Base-by-base conservation (phyloP, 2,888 invertebrate species). In the Tenthredo mesomela region DNA sequence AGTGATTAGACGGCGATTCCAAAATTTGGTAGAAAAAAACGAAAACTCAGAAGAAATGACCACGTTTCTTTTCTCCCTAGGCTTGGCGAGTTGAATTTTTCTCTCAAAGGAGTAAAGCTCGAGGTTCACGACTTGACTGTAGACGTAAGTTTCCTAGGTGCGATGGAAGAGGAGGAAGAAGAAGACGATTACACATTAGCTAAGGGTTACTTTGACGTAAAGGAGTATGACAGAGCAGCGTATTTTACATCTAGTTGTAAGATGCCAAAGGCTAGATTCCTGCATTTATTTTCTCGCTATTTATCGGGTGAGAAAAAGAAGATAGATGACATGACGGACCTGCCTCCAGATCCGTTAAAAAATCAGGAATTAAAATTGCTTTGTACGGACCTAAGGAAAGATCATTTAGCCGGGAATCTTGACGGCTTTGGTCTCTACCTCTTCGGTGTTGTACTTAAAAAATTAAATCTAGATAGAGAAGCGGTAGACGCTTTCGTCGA, bases 371-470 rank as follows among this genome's bases (percentile, higher is more conserved):
- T 96, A 78, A 94, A 95, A 58, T 94, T 95, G 75, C 92, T 96
- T 6, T 94, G 95, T 86, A 92, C 94, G 0, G 94, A 95, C 77
- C 90, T 96, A 65, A 94, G 95, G 86, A 93, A 94, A 47, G 95
- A 96, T 88, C 95, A 95, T 89, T 92, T 94, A 83, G 94, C 94
- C 21, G 94, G 95, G 84, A 96, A 95, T 87, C 93, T 98, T 78
- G 99, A 99, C 94, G 98, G 98, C 0, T 99, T 97, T 92, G 95
- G 96, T 9, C 94, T 97, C 61, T 98, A 98, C 93, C 93, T 99
- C 86, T 98, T 98, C 93, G 99, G 99, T 18, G 96, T 99, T 6
- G 96, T 99, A 1, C 94, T 99, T 77, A 97, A 98, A 90, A 97
- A 98, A 91, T 93, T 99, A 84, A 97, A 98, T 90, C 94, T 99